These are phyloP conservation scores for Desmophyllum pertusum DNA, from an alignment of 92 coral and sea anemone genomes.

Conservation along the genomic window DNA sequence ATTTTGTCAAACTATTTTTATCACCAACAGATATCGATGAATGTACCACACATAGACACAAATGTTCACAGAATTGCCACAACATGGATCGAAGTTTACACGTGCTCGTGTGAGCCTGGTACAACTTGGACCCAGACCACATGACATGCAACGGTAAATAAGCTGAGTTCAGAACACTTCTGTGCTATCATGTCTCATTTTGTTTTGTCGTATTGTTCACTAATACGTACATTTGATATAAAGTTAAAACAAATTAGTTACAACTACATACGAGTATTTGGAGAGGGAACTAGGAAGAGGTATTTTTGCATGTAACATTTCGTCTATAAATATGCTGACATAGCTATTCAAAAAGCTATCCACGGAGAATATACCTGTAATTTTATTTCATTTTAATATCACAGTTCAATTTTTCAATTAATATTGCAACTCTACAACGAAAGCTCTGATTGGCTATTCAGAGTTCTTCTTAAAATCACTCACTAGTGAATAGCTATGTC, in stretches of 20 bases:
- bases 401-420: no score
- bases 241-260: neutral
- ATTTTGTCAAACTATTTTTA: neutral
- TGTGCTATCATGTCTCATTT: neutral
- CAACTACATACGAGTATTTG: neutral
- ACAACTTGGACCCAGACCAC: slow-evolving; percentile 41
- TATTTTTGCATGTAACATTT: no score
- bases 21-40: slow-evolving; percentile 53
- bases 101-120: slow-evolving; percentile 58
- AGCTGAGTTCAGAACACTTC: neutral
- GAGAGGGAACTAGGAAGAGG: neutral
- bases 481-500: no score
- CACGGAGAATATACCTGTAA: no score
- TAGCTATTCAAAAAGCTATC: no score
- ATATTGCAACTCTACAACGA: no score
- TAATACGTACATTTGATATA: no score
- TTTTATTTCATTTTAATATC: no score
- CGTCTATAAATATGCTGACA: no score
- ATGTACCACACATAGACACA: slow-evolving; percentile 48
- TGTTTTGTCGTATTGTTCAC: neutral
- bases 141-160: slow-evolving; percentile 54
- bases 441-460: no score
- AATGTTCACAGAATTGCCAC: slow-evolving; percentile 47
- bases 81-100: slow-evolving; percentile 52
- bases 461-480: no score